These are phyloP conservation scores for Philopedon plagiatum DNA, from an alignment of 2,888 invertebrate genomes.

Conservation along the genomic window DNA sequence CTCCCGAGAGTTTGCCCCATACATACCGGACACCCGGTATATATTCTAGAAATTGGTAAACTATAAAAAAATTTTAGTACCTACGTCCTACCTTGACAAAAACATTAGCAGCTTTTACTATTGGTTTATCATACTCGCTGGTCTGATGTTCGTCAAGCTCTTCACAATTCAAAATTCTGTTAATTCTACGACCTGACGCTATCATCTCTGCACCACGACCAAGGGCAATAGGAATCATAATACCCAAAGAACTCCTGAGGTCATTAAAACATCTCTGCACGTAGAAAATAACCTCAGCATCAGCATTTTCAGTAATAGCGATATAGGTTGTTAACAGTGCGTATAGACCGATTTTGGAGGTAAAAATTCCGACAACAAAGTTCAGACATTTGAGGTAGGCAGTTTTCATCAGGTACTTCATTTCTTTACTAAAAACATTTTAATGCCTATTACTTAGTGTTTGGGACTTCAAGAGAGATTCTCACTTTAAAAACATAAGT, in stretches of 20 bases:
- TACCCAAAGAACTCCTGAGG: slow-evolving; percentile 52
- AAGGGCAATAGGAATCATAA: slow-evolving; percentile 56
- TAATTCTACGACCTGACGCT: slow-evolving; percentile 56
- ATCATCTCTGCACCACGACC: slow-evolving; percentile 56
- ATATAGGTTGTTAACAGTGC: slow-evolving; percentile 58
- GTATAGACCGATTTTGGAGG: slow-evolving; percentile 57
- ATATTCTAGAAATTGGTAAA: no score
- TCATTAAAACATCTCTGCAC: slow-evolving; percentile 54
- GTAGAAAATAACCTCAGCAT: slow-evolving; percentile 58
- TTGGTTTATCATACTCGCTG: slow-evolving; percentile 54
- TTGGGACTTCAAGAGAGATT: no score
- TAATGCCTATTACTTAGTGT: no score
- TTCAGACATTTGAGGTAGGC: slow-evolving; percentile 57
- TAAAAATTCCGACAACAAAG: slow-evolving; percentile 59
- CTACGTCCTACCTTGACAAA: slow-evolving; percentile 53
- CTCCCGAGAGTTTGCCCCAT: no score
- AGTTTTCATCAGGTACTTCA: slow-evolving; percentile 53
- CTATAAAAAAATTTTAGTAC: no score
- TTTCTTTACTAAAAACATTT: slow-evolving; percentile 59
- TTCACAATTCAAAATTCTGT: slow-evolving; percentile 65
- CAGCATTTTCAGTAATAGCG: slow-evolving; percentile 50
- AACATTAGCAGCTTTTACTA: slow-evolving; percentile 56
- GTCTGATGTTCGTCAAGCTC: slow-evolving; percentile 59
- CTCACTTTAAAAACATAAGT: no score
- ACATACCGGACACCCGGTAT: no score